Base-by-base conservation (phyloP, 2,888 invertebrate species). In the Yponomeuta evonymella region DNA sequence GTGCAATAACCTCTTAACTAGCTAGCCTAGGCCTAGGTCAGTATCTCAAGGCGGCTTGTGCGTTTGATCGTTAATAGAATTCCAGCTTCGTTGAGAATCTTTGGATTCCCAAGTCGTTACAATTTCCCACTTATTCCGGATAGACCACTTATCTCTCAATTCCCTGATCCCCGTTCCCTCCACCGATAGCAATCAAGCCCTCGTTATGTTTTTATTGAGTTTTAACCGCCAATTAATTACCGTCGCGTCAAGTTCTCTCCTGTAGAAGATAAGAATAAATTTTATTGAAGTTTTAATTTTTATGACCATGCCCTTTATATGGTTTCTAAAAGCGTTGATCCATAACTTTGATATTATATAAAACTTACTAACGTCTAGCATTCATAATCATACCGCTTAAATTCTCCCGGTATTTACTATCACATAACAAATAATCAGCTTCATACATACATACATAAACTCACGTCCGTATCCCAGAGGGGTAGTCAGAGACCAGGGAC, bases 81-180 rank as follows among this genome's bases (percentile, higher is more conserved):
- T 65, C 30, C 30, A 65, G 29, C 23, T 29, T 23, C 33, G 65
- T 33, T 29, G 65, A 30, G 75, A 75, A 74, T 78, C 51, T 3
- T 15, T 15, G 15, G 51, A 58, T 58, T 81, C 80, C 77, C 73
- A 74, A 75, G 76, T 78, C 74, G 77, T 79, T 79, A 79, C 75
- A 74, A 76, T 79, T 79, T 79, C 78, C 77, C 75, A 79, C 75
- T 73, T 15, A 78, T 76, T 77, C 77, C 78, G 76, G 73, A 72
- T 76, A n/a, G 70, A 72, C 74, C 77, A 76, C 75, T 76, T 75
- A 75, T 73, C 72, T 69, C 72, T 75, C 62, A 48, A 69, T 65
- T 71, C 72, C 71, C 72, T 48, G 69, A 67, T 58, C 48, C 64
- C 67, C 48, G 70, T 67, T 58, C 69, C 62, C 62, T 70, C 69